Percentiles rank a stretch among this genome's conserved stretches.
These are phyloP conservation scores for Epistrophella euchroma DNA, from an alignment of 2,888 invertebrate genomes.

Conservation along the genomic window DNA sequence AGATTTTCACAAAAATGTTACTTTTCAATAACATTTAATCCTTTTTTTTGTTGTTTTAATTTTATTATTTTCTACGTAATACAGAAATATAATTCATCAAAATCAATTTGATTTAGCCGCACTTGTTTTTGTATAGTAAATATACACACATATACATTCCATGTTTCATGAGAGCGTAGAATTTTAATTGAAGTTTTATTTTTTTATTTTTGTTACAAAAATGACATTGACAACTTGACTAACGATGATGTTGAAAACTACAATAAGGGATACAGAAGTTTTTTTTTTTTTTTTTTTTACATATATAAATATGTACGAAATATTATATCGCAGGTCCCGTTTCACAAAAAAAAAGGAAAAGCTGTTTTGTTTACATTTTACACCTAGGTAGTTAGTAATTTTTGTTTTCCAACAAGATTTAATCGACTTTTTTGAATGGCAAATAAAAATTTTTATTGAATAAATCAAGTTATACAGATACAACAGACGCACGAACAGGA, in stretches of 20 bases:
- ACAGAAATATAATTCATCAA: slow-evolving; percentile 62
- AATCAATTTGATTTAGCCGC: slow-evolving; percentile 59
- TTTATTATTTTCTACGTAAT: slow-evolving; percentile 63
- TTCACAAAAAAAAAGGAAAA: background rate
- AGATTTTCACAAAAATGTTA: slow-evolving; percentile 74
- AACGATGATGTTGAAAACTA: background rate
- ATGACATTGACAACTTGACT: slow-evolving; percentile 41
- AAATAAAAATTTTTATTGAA: slow-evolving; percentile 11
- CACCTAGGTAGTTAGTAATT: slow-evolving; percentile 6
- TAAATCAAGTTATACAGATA: slow-evolving; percentile 43
- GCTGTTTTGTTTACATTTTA: slow-evolving; percentile 63
- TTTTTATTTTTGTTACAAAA: slow-evolving; percentile 4
- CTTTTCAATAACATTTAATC: slow-evolving; percentile 76
- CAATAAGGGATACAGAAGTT: slow-evolving; percentile 36
- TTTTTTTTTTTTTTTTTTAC: background rate
- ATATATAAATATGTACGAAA: slow-evolving; percentile 23
- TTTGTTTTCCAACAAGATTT: slow-evolving; percentile 24
- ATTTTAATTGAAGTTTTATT: background rate
- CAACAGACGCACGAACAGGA: slow-evolving; percentile 71
- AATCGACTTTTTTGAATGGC: slow-evolving; percentile 4
- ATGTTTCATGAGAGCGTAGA: slow-evolving; percentile 50
- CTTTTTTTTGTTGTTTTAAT: slow-evolving; percentile 49
- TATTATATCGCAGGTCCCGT: slow-evolving; percentile 33
- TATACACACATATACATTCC: slow-evolving; percentile 65
- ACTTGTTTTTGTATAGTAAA: slow-evolving; percentile 46